Evolutionary conservation across 2,113 vertebrate genomes (phyloP), one percentile per base, ranked within the genome.

Genomic region (Procavia capensis): DNA sequence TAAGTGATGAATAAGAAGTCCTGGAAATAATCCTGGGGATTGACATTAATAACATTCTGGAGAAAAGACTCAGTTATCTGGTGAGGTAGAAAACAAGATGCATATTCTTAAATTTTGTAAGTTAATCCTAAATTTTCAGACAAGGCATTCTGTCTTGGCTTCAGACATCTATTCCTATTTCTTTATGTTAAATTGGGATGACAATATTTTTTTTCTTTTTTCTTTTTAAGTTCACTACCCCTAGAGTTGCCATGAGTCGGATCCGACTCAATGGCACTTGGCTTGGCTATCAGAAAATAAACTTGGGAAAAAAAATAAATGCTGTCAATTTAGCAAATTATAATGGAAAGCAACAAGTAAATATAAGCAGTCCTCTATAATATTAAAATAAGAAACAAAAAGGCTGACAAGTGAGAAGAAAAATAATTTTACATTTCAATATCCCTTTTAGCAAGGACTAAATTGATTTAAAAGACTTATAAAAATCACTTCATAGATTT

Each of bases 401-500:
- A 83, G 3, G 36, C 11, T 2, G 54, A 70, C 5, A 80, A 89
- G 0, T 76, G 86, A 80, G 6, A 43, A 72, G 47, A 78, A 10
- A 50, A 80, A 25, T 63, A 74, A 92, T 50, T 54, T 90, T 83
- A 11, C 63, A 89, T 94, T 95, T 96, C 3, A 59, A 72, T 89
- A 20, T 89, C 41, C 39, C 1, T 75, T 19, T 93, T 84, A 1
- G 7, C 70, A 81, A 70, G 50, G 22, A 5, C 3, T 91, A 92
- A 68, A 85, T 8, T 88, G 19, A 27, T 10, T 93, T 85, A 57
- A 85, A 95, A 91, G 29, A 34, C 3, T 3, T 3, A 88, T 54
- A 90, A 95, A 95, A 91, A n/a, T 24, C 74, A 50, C 81, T 47
- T 87, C 66, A 54, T 91, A 43, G 79, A 66, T 94, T 57, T 24